Conservation (phyloP, 2,113 vertebrate species). For the Anser brachyrhynchus region DNA sequence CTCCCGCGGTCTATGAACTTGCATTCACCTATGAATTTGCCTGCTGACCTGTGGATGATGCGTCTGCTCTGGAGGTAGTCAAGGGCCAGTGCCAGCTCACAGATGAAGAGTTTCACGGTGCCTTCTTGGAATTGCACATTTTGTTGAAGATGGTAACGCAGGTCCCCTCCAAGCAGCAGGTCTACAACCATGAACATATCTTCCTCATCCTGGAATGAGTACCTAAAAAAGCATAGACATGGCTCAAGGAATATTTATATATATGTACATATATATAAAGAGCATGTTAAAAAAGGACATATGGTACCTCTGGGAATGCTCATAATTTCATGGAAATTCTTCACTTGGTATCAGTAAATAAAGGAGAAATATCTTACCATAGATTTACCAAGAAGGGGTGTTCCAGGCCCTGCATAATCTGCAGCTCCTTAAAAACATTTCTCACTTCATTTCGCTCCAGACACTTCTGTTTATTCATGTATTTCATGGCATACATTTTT, state of each 20-base stretch:
- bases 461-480: conserved; percentile 97
- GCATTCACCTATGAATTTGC: background rate
- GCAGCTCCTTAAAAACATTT: conserved; percentile 96
- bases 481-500: conserved; percentile 99
- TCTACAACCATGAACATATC: conserved; percentile 99
- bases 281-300: background rate
- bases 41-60: conserved; percentile 93
- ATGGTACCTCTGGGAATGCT: background rate
- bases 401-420: conserved; percentile 97
- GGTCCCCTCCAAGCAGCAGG: conserved; percentile 93
- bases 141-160: conserved; percentile 97
- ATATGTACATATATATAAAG: too few relatives aligned
- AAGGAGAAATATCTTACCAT: conserved; percentile 81
- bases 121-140: conserved; percentile 91
- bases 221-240: conserved; percentile 76
- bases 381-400: conserved; percentile 97
- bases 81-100: conserved; percentile 90
- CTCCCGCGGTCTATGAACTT: background rate
- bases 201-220: conserved; percentile 98
- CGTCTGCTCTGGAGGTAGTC: conserved; percentile 89
- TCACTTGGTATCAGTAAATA: background rate
- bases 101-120: conserved; percentile 92
- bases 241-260: background rate
- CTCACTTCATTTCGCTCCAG: conserved; percentile 96
- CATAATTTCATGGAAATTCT: background rate